phyloP scores from a whole-genome alignment of 2,113 vertebrate genomes.

The Pseudorasbora parva region DNA sequence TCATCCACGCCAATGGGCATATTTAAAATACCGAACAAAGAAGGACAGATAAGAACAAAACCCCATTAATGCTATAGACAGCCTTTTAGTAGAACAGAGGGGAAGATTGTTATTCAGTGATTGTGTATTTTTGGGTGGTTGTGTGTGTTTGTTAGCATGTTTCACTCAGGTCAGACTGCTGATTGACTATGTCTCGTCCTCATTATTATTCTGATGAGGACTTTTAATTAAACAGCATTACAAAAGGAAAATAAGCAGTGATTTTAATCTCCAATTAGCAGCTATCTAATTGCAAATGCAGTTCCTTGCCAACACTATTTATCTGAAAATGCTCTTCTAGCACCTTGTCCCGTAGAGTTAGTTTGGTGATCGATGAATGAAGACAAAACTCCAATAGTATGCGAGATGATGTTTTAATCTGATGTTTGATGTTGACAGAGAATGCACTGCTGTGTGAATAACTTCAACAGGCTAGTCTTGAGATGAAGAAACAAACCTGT shows the following conservation, averaged over 20 bases:
- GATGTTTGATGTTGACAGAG: neutral
- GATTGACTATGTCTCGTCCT: conserved; percentile 57
- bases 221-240: conserved; percentile 63
- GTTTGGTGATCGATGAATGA: conserved; percentile 26
- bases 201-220: conserved; percentile 61
- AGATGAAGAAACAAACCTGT: neutral
- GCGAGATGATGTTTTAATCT: neutral
- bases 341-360: conserved; percentile 8
- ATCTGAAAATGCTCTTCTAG: conserved; percentile 50
- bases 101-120: conserved; percentile 73
- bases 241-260: conserved; percentile 60
- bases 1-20: neutral
- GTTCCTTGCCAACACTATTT: conserved; percentile 59
- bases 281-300: conserved; percentile 61
- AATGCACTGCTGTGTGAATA: neutral
- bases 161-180: conserved; percentile 45
- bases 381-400: neutral
- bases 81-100: neutral
- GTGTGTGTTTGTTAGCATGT: conserved; percentile 60
- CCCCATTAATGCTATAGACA: too few species aligned
- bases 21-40: neutral
- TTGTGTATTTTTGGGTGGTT: conserved; percentile 67
- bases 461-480: neutral
- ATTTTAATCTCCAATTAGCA: conserved; percentile 62
- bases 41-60: too few species aligned